Evolutionary conservation across 2,888 invertebrate species (phyloP), one percentile per base, ranked within the genome.

Genomic region (Criorhina ranunculi): DNA sequence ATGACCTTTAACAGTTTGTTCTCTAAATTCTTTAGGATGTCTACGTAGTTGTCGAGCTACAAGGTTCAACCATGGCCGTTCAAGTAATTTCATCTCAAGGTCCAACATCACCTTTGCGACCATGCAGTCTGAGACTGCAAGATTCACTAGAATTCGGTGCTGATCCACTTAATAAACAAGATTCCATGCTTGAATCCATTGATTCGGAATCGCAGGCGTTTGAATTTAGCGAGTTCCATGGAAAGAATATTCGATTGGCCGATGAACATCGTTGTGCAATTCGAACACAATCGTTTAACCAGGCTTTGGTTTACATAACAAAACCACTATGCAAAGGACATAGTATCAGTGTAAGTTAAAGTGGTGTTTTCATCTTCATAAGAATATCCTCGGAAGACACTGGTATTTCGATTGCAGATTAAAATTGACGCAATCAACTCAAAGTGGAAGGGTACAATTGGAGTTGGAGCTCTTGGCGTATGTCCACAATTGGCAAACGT

Each of bases 31-130:
- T 91, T 15, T 92, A 95, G 94, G 95, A 95, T 92, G 95, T 97
- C 2, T 97, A 96, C 90, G 97, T 95, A 7, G 95, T 97, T 2
- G 94, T 97, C 86, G 98, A 98, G 90, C 91, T 98, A 57, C 95
- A 94, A 88, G 98, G 98, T 0, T 93, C 95, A 29, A 95, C 96
- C 1, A 95, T 95, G 86, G 95, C 95, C 64, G 94, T 98, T 5
- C 94, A 95, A 87, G 95, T 97, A 0, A 95, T 96, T 0, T 93
- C 93, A 42, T 93, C 93, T 29, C 94, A 94, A 88, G 93, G 93
- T 0, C 93, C 94, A 8, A 92, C 92, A 15, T 91, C 92, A 0
- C 93, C 92, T 0, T 87, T 93, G 66, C 91, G 93, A 4, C 92
- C 93, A 2, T 92, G 91, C 64, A 90, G 92, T 89, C 87, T 93